Evolutionary conservation across 2,113 vertebrate species (phyloP).

Genomic region (Orthonyx spaldingii): DNA sequence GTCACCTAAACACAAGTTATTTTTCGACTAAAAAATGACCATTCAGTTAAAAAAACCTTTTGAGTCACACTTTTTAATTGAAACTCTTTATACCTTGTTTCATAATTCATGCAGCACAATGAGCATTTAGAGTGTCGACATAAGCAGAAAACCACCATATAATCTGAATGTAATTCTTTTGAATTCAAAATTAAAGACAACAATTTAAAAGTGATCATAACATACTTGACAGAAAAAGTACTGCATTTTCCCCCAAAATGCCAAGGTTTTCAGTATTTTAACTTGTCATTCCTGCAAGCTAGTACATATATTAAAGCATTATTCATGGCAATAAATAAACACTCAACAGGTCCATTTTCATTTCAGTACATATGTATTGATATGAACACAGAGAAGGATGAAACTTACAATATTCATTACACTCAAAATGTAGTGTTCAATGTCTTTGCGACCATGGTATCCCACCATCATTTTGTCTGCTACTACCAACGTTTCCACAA

Average conservation of each 20-base stretch:
- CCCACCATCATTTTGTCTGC: constrained; percentile 99
- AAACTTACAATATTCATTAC: constrained; percentile 99
- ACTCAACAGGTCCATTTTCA: not conserved
- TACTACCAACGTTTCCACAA: constrained; percentile 95
- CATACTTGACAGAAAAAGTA: not conserved
- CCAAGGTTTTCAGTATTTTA: not conserved
- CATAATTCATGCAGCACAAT: not conserved
- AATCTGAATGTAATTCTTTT: not conserved
- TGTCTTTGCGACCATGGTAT: constrained; percentile 98
- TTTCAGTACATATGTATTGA: not conserved
- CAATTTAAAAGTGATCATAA: not conserved
- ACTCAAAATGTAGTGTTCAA: constrained; percentile 96
- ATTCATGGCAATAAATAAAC: not conserved
- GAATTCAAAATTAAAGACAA: not conserved
- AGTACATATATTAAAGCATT: not conserved
- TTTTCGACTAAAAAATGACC: not conserved
- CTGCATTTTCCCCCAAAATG: not conserved
- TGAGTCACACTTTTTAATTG: not conserved
- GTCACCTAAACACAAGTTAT: not conserved
- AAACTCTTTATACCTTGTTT: not conserved
- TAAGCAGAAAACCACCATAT: not conserved
- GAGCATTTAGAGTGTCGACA: not conserved
- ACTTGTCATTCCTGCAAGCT: not conserved
- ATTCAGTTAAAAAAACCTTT: not conserved
- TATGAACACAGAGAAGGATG: constrained; percentile 71